Evolutionary conservation across 2,797 vertebrate species (phyloP).

Genomic region (Ctenosaura bakeri): DNA sequence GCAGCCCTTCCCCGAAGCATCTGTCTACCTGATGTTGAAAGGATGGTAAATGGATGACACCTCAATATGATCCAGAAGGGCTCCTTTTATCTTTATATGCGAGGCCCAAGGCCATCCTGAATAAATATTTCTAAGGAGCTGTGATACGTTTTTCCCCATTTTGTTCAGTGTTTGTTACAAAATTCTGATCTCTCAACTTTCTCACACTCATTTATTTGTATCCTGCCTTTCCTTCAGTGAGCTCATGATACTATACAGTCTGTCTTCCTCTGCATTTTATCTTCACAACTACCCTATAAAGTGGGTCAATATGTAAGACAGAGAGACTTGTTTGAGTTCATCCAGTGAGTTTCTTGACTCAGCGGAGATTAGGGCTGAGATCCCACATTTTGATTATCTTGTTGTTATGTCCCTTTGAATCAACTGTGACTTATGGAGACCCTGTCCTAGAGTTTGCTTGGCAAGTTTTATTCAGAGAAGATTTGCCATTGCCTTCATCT

Average conservation of each 20-base stretch:
- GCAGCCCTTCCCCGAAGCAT: not conserved
- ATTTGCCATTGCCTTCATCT: no score
- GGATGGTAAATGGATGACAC: not conserved
- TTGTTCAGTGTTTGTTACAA: not conserved
- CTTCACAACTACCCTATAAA: not conserved
- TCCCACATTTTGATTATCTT: no score
- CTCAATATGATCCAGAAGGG: not conserved
- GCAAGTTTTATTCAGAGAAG: no score
- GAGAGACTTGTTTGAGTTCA: no score
- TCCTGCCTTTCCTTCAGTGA: not conserved
- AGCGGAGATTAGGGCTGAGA: no score
- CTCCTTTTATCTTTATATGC: not conserved
- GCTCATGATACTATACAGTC: not conserved
- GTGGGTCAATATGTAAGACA: not conserved
- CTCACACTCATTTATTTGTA: not conserved
- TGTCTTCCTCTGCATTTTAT: not conserved
- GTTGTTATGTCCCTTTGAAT: no score
- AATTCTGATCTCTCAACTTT: not conserved
- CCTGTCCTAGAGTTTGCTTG: no score
- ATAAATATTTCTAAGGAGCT: not conserved
- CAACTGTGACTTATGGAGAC: no score
- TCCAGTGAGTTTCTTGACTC: no score
- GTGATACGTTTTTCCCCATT: not conserved
- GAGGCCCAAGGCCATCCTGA: not conserved
- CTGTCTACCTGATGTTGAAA: not conserved